These are phyloP conservation scores for Pseudotriccus pelzelni DNA, from an alignment of 2,797 vertebrate species.

Conservation along the genomic window DNA sequence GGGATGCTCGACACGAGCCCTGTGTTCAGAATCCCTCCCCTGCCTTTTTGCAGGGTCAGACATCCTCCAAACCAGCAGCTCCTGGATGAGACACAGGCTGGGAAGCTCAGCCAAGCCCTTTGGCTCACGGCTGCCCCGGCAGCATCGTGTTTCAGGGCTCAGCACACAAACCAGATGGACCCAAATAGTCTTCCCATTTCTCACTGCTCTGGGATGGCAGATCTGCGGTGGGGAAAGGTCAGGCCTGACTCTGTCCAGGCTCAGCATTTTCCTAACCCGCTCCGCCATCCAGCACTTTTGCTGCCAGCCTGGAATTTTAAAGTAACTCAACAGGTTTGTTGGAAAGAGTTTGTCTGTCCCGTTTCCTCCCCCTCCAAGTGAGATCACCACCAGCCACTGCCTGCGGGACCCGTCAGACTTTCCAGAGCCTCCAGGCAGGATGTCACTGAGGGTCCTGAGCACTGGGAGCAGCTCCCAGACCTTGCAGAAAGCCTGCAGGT, in stretches of 20 bases:
- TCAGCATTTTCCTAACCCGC: conserved; percentile 29
- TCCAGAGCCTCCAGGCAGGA: conserved; percentile 41
- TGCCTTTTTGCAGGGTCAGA: background rate
- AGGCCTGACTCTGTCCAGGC: conserved; percentile 32
- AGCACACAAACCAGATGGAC: conserved; percentile 14
- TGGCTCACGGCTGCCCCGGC: conserved; percentile 9
- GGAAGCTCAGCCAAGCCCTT: conserved; percentile 9
- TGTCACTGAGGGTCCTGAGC: conserved; percentile 17
- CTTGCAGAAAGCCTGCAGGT: background rate
- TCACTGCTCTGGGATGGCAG: conserved; percentile 6
- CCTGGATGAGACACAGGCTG: background rate
- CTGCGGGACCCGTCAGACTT: conserved; percentile 48
- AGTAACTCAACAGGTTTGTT: conserved; percentile 70
- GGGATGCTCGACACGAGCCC: background rate
- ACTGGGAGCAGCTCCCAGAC: background rate
- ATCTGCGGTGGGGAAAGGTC: conserved; percentile 27
- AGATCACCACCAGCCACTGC: conserved; percentile 53
- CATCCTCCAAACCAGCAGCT: background rate
- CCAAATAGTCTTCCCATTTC: conserved; percentile 29
- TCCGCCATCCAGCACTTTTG: background rate
- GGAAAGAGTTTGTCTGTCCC: conserved; percentile 59
- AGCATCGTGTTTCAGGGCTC: conserved; percentile 37
- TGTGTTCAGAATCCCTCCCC: background rate
- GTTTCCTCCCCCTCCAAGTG: conserved; percentile 54
- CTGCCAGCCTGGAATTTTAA: conserved; percentile 68